A percentile compares a stretch with the other conserved stretches of the same genome.
phyloP scores from a whole-genome alignment of 2,113 vertebrate genomes.

The Genyomyrus donnyi region DNA sequence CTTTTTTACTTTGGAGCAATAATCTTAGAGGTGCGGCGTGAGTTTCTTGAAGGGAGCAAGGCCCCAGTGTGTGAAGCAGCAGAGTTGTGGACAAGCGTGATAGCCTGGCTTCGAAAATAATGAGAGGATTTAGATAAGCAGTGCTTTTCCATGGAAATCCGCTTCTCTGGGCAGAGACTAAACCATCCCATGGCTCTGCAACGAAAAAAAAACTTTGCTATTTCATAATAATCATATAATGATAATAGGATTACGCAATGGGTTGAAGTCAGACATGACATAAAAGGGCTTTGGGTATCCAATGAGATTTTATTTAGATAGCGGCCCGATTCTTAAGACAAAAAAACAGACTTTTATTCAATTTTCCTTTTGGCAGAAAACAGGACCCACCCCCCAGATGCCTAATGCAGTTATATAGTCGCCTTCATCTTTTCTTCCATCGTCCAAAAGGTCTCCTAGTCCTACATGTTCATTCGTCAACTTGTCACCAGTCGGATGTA shows the following conservation, averaged over 20 bases:
- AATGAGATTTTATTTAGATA: constrained; percentile 41
- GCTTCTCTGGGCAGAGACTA: neutral
- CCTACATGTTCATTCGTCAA: neutral
- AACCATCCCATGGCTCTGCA: neutral
- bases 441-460: constrained; percentile 38
- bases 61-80: neutral
- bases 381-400: constrained; percentile 30
- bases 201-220: neutral
- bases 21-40: neutral
- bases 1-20: neutral
- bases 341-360: constrained; percentile 28
- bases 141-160: neutral
- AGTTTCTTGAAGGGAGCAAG: neutral
- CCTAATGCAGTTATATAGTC: constrained; percentile 47
- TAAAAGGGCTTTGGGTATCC: constrained; percentile 15
- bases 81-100: neutral
- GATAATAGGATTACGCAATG: constrained; percentile 20
- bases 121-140: constrained; percentile 7
- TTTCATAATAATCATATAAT: constrained; percentile 22
- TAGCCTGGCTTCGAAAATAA: neutral
- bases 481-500: constrained; percentile 34
- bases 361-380: constrained; percentile 40
- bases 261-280: constrained; percentile 28
- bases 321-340: constrained; percentile 29
- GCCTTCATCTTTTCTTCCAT: constrained; percentile 25